phyloP scores from a whole-genome alignment of 35 echinoderm and acorn worm species.

The Heliocidaris tuberculata region DNA sequence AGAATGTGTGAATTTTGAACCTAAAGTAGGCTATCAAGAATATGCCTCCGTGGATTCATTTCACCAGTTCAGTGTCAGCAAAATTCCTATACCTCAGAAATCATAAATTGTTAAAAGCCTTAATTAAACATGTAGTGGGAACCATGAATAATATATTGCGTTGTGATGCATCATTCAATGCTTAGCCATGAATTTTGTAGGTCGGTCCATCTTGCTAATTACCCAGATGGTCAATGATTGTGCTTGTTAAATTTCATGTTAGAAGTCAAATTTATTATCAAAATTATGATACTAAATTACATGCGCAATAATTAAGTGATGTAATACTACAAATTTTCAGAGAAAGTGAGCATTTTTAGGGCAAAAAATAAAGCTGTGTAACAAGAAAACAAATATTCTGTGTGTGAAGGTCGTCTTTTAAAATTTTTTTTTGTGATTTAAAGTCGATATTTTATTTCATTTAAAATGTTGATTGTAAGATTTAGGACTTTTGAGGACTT shows the following conservation, averaged over 20 bases:
- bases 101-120: not conserved
- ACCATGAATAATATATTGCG: not conserved
- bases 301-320: not conserved
- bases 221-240: not conserved
- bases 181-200: not conserved
- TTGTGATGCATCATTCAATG: not conserved
- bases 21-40: not conserved
- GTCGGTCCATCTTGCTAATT: not conserved
- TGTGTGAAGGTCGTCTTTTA: not conserved
- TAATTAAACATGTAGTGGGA: not conserved
- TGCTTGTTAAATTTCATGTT: not conserved
- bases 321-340: not conserved
- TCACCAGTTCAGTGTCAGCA: not conserved
- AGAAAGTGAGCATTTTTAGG: not conserved
- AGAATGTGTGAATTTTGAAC: not conserved
- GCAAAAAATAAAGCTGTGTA: not conserved
- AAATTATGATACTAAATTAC: not conserved
- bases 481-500: not conserved
- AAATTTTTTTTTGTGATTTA: not conserved
- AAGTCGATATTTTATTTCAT: not conserved
- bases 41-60: not conserved
- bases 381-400: not conserved
- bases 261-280: not conserved
- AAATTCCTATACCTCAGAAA: not conserved
- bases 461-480: not conserved